phyloP scores from a whole-genome alignment of 2,113 vertebrate species.

The Neofelis nebulosa region DNA sequence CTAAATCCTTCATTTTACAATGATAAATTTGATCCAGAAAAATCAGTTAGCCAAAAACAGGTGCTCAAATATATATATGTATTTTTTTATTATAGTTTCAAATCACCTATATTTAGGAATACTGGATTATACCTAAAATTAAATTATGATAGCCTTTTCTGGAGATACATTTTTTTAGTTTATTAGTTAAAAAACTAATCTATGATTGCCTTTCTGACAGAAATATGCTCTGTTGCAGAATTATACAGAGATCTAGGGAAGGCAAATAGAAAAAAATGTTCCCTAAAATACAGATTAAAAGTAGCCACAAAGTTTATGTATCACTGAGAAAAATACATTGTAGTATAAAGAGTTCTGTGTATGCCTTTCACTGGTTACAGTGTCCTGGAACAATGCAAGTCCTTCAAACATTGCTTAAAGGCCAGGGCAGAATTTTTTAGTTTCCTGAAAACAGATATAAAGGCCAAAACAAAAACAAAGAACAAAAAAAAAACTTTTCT shows the following conservation, averaged over 20 bases:
- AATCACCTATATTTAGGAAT: not conserved
- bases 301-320: not conserved
- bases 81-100: not conserved
- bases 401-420: not conserved
- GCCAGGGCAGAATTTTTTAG: not conserved
- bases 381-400: not conserved
- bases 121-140: conserved; percentile 8
- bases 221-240: conserved; percentile 56
- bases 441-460: not conserved
- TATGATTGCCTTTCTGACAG: not conserved
- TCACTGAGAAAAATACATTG: not conserved
- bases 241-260: conserved; percentile 45
- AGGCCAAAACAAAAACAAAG: not conserved
- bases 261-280: conserved; percentile 39
- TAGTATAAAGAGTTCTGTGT: not conserved
- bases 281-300: conserved; percentile 30
- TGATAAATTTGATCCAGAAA: not conserved
- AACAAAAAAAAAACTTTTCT: not conserved
- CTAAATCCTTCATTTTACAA: not conserved
- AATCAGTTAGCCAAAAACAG: not conserved
- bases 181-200: conserved; percentile 53
- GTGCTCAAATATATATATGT: not conserved
- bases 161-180: conserved; percentile 23
- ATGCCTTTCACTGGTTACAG: not conserved
- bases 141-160: conserved; percentile 1